These are phyloP conservation scores for Gonioctena quinquepunctata DNA, from an alignment of 1,140 invertebrate genomes.

Conservation along the genomic window DNA sequence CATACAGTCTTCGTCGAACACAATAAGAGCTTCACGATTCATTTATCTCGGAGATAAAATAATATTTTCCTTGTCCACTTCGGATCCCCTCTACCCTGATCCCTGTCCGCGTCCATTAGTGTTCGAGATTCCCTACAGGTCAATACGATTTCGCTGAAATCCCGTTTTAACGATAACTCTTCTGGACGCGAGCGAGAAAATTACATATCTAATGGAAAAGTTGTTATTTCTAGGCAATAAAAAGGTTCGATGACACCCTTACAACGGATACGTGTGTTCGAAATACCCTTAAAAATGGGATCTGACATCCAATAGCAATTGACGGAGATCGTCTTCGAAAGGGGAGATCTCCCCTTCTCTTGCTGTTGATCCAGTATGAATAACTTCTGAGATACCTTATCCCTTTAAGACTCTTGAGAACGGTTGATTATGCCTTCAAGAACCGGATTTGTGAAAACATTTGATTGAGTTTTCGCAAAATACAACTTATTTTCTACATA, in stretches of 20 bases:
- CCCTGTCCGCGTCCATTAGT: neutral
- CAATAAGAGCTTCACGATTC: too few species aligned
- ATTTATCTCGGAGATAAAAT: too few species aligned
- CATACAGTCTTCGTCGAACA: too few species aligned
- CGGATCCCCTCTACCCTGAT: too few species aligned
- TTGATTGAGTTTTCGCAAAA: too few species aligned
- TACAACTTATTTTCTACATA: too few species aligned
- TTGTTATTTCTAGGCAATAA: conserved; percentile 3
- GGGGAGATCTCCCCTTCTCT: neutral
- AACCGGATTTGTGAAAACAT: too few species aligned
- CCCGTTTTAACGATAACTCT: neutral
- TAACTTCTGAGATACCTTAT: conserved; percentile 3
- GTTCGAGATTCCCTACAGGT: neutral
- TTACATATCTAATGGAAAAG: neutral
- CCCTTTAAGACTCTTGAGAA: neutral
- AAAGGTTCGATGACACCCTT: conserved; percentile 1
- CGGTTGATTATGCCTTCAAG: too few species aligned
- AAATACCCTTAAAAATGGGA: neutral
- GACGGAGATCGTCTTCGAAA: neutral
- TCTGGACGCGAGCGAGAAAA: neutral
- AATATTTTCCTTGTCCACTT: too few species aligned
- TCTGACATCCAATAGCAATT: neutral
- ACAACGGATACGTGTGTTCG: neutral
- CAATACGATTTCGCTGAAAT: neutral
- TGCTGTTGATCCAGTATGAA: neutral